Conservation (phyloP, 2,888 invertebrate genomes). For the Calameuta idolon region DNA sequence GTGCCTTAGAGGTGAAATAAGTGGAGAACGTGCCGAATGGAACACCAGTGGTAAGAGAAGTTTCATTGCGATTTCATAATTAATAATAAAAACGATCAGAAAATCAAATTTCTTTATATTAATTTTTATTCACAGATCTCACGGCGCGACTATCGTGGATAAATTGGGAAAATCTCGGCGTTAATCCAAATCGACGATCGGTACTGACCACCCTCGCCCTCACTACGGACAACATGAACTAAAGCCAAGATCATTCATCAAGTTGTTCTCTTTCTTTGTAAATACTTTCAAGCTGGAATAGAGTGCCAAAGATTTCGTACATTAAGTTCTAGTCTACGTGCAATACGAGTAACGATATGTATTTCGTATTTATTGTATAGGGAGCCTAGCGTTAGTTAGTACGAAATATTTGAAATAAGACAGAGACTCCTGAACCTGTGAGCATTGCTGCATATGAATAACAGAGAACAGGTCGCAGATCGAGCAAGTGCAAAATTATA, state of each 20-base stretch:
- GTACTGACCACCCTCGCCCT: slow-evolving; percentile 84
- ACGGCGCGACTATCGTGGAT: slow-evolving; percentile 98
- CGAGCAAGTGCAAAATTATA: neutral
- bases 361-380: slow-evolving; percentile 44
- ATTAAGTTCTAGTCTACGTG: slow-evolving; percentile 49
- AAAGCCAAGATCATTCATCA: slow-evolving; percentile 25
- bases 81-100: slow-evolving; percentile 15
- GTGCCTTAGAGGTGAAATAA: slow-evolving; percentile 89
- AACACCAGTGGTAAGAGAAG: slow-evolving; percentile 88
- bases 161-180: slow-evolving; percentile 98
- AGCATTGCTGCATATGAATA: slow-evolving; percentile 29
- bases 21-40: slow-evolving; percentile 91
- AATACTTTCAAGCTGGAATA: slow-evolving; percentile 28
- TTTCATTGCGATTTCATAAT: neutral
- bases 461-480: slow-evolving; percentile 9
- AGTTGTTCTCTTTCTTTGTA: slow-evolving; percentile 44
- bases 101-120: slow-evolving; percentile 7
- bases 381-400: slow-evolving; percentile 40
- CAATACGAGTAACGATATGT: slow-evolving; percentile 51
- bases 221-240: slow-evolving; percentile 74
- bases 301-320: slow-evolving; percentile 30
- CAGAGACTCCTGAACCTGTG: neutral
- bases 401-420: slow-evolving; percentile 50
- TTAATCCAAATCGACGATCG: slow-evolving; percentile 88
- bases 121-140: slow-evolving; percentile 77